Conservation (phyloP, 1,140 invertebrate species). For the Drosophila neocordata region DNA sequence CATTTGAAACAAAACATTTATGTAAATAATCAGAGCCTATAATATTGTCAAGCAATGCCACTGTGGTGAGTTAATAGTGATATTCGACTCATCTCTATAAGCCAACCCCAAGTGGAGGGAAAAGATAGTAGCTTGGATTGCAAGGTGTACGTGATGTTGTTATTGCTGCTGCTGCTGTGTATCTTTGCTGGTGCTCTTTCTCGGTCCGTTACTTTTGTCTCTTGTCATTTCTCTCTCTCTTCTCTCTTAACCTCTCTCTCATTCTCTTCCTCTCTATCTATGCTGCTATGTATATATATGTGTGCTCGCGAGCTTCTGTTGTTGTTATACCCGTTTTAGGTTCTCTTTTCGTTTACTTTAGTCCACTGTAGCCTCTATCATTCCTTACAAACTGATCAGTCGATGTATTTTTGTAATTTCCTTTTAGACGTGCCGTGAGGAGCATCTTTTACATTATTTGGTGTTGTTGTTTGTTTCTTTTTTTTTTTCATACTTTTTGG, state of each 20-base stretch:
- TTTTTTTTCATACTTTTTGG: conserved; percentile 32
- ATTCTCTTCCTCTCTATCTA: background rate
- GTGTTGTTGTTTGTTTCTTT: conserved; percentile 66
- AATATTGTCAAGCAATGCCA: background rate
- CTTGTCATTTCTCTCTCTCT: conserved; percentile 56
- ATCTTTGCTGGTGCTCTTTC: conserved; percentile 75
- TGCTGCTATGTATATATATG: conserved; percentile 28
- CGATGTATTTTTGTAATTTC: conserved; percentile 79
- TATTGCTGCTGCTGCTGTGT: conserved; percentile 60
- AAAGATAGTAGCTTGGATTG: conserved; percentile 78
- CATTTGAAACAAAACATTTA: no score
- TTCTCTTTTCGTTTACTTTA: conserved; percentile 75
- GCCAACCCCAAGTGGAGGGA: conserved; percentile 48
- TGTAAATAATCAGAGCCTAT: no score
- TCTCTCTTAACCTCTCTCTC: background rate
- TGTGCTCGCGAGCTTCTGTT: conserved; percentile 30
- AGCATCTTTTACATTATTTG: conserved; percentile 43
- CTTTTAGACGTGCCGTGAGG: conserved; percentile 32
- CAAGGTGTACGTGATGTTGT: conserved; percentile 71
- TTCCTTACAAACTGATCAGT: conserved; percentile 30
- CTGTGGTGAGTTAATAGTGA: conserved; percentile 26
- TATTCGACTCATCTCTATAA: conserved; percentile 34
- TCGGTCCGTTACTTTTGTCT: conserved; percentile 75
- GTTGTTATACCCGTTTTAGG: conserved; percentile 76
- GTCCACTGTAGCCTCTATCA: conserved; percentile 74